phyloP scores from a whole-genome alignment of 2,888 invertebrate species.

The Parnassius orleans region DNA sequence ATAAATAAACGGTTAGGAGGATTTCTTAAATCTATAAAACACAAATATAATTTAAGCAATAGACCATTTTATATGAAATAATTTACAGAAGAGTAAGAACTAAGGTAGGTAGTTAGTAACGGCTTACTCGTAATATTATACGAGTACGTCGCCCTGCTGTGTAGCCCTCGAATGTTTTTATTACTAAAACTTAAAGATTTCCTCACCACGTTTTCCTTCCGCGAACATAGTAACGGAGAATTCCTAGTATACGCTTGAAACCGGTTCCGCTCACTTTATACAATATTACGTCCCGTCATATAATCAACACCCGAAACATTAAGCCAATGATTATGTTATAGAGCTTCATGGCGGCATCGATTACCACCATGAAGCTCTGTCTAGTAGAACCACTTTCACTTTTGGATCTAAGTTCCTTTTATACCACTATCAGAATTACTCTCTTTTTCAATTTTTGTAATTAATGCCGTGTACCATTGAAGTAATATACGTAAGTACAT shows the following conservation, averaged over 20 bases:
- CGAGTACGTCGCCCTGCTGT: too few relatives aligned
- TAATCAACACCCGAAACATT: conserved; percentile 51
- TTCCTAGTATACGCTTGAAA: conserved; percentile 29
- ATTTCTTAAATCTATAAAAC: too few relatives aligned
- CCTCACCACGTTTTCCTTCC: background rate
- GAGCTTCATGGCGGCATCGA: too few relatives aligned
- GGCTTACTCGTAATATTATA: too few relatives aligned
- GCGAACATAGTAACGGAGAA: background rate
- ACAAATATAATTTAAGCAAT: too few relatives aligned
- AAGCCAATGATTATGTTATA: conserved; percentile 47
- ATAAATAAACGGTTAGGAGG: too few relatives aligned
- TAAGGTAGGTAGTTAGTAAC: too few relatives aligned
- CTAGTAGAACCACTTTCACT: conserved; percentile 44
- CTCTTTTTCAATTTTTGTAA: conserved; percentile 4
- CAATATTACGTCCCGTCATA: conserved; percentile 58
- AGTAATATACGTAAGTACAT: too few relatives aligned
- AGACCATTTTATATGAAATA: too few relatives aligned
- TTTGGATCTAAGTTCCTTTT: conserved; percentile 1
- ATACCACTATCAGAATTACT: conserved; percentile 13
- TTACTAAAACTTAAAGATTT: too few relatives aligned
- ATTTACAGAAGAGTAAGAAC: too few relatives aligned
- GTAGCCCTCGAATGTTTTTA: too few relatives aligned
- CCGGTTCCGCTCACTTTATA: conserved; percentile 45
- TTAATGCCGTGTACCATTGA: background rate
- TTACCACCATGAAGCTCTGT: conserved; percentile 34